Base-by-base conservation (phyloP, 2,888 invertebrate species). In the Lepidocyrtinus sp. region DNA sequence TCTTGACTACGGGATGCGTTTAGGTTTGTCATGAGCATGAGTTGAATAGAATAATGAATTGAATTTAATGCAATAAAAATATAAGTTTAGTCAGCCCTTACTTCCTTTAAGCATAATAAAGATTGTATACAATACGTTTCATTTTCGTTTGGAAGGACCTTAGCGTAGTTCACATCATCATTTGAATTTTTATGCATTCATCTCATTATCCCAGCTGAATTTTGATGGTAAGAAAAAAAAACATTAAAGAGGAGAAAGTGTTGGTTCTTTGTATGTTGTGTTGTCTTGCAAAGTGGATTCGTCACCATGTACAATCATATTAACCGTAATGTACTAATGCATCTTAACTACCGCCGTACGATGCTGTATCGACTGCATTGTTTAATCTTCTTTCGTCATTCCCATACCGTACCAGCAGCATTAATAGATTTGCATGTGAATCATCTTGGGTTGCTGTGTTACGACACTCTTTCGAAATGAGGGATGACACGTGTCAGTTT, bases 401-500 rank as follows among this genome's bases (percentile, higher is more conserved):
- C 17, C 17, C 50, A 50, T 2, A 2, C 12, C 2, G 50, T 65
- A 24, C 25, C 27, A 17, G 26, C 24, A 21, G 59, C 2, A 19
- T 59, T 59, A 19, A 19, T 59, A 59, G 59, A 21, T 21, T 59
- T 19, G 2, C 59, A 9, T 22, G 22, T 22, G 7, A 9, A 59
- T 21, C n/a, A 22, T 17, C 62, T 55, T 19, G 55, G 55, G 19
- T 63, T 22, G 24, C 65, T 21, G 9, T 24, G 63, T 69, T 63
- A 73, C 73, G 69, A 74, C 50, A 50, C 70, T 67, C 69, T 50
- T 69, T 79, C 73, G 25, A 55, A 46, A 67, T 72, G 67, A 27
- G 62, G n/a, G n/a, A n/a, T 68, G 79, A 74, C 79, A 79, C 79
- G 79, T 79, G 79, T 79, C 79, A 63, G 63, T 74, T 50, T 17